Evolutionary conservation across 2,888 invertebrate genomes (phyloP), one percentile per base, ranked within the genome.

Genomic region (Antitype chi): DNA sequence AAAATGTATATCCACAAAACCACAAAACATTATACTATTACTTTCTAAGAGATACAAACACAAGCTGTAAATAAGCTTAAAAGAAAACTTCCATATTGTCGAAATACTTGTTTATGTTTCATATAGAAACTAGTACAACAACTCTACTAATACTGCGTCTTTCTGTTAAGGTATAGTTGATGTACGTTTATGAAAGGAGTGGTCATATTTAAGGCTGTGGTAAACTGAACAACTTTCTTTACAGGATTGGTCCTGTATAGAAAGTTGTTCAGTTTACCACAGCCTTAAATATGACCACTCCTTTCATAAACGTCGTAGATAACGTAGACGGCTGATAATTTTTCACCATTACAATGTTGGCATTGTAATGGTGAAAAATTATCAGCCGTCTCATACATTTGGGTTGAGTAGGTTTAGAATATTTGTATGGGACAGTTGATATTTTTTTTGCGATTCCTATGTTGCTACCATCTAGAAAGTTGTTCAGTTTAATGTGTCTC

Each of bases 361-460:
- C 6, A 23, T 11, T 3, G 6, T 25, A 25, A 25, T 23, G 5
- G 23, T 11, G 17, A 13, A 6, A 62, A 60, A 60, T 11, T 25
- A 8, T 17, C 2, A 47, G 43, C 43, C 43, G 11, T 47, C 43
- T 11, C 43, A 47, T 47, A 47, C 2, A 47, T 47, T 47, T 47
- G 43, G 43, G 1, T 47, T 47, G 43, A 47, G 43, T 47, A 47
- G 43, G 13, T 47, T 9, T 8, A 9, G 43, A 43, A 43, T 8
- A 9, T 43, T 43, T 43, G 43, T 43, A 43, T 38, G 38, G 15
- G 17, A 57, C 7, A 15, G 15, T 8, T 57, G 9, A 17, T 15
- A 2, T 3, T 25, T 28, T 17, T n/a, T 62, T 23, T 11, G 11
- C 0, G 0, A 60, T 20, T 23, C 23, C 0, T 2, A 53, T 32